phyloP scores from a whole-genome alignment of 2,888 invertebrate genomes.

The Drosophila diplacantha region DNA sequence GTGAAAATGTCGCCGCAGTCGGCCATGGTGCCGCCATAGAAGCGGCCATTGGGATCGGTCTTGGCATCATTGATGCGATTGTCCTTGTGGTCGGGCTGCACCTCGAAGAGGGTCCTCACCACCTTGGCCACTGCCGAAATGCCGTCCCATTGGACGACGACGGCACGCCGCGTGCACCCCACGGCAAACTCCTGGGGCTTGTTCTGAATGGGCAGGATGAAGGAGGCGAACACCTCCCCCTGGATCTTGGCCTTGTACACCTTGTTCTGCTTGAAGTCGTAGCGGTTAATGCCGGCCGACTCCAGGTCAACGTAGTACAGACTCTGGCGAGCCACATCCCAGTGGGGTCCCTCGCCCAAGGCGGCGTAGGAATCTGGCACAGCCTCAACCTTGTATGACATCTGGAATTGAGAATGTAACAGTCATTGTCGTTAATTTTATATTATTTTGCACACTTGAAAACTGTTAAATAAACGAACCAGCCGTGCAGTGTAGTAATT shows the following conservation, averaged over 20 bases:
- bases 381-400: constrained; percentile 76
- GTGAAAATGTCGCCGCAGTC: constrained; percentile 71
- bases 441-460: neutral
- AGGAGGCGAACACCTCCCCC: constrained; percentile 77
- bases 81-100: constrained; percentile 78
- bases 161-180: constrained; percentile 81
- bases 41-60: constrained; percentile 85
- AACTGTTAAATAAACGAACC: constrained; percentile 1
- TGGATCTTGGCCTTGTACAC: constrained; percentile 79
- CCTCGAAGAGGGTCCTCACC: constrained; percentile 79
- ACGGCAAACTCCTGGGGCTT: constrained; percentile 82
- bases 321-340: constrained; percentile 81
- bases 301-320: constrained; percentile 84
- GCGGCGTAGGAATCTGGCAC: constrained; percentile 73
- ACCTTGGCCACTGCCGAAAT: constrained; percentile 79
- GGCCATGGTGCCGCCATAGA: constrained; percentile 83
- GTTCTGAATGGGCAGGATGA: constrained; percentile 83
- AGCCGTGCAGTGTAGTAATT: constrained; percentile 4
- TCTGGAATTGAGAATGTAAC: constrained; percentile 51
- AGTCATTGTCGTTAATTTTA: constrained; percentile 4
- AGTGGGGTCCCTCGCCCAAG: constrained; percentile 86
- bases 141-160: constrained; percentile 83
- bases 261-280: constrained; percentile 78
- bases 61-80: constrained; percentile 89
- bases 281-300: constrained; percentile 73